phyloP scores from a whole-genome alignment of 2,888 invertebrate genomes.

The Clunio marinus region DNA sequence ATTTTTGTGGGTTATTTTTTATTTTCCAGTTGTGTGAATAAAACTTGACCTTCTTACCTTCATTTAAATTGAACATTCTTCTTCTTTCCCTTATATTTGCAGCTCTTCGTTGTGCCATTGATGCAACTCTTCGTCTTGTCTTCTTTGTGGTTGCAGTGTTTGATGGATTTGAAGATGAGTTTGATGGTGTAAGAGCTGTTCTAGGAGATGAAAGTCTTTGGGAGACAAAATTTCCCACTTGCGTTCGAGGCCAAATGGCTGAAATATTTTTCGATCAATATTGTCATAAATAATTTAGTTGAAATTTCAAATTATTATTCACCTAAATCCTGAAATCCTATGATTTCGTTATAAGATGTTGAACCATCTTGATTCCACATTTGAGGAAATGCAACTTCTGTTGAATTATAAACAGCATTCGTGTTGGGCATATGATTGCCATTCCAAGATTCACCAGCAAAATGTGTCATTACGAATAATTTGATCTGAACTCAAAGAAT shows the following conservation, averaged over 20 bases:
- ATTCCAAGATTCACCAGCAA: conserved; percentile 27
- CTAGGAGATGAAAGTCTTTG: conserved; percentile 45
- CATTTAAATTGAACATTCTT: conserved; percentile 93
- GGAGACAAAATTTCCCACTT: conserved; percentile 54
- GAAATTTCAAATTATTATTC: conserved; percentile 42
- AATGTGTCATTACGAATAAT: conserved; percentile 25
- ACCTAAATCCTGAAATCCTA: conserved; percentile 66
- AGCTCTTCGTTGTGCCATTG: conserved; percentile 83
- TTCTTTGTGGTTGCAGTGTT: conserved; percentile 55
- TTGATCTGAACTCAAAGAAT: too few relatives aligned
- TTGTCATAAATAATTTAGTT: conserved; percentile 11
- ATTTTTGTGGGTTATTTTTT: not conserved
- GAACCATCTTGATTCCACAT: conserved; percentile 52
- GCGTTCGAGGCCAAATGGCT: conserved; percentile 57
- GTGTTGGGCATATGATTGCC: conserved; percentile 29
- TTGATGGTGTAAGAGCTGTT: conserved; percentile 43
- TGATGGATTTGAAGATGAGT: conserved; percentile 31
- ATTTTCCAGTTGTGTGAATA: not conserved
- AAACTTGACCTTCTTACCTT: conserved; percentile 46
- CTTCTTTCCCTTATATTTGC: conserved; percentile 90
- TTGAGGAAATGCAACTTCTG: conserved; percentile 47
- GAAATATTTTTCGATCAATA: conserved; percentile 9
- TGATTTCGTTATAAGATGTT: conserved; percentile 65
- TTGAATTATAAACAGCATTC: conserved; percentile 2
- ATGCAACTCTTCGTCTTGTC: conserved; percentile 83